Evolutionary conservation across 2,113 vertebrate species (phyloP).

Genomic region (Corvus moneduloides): DNA sequence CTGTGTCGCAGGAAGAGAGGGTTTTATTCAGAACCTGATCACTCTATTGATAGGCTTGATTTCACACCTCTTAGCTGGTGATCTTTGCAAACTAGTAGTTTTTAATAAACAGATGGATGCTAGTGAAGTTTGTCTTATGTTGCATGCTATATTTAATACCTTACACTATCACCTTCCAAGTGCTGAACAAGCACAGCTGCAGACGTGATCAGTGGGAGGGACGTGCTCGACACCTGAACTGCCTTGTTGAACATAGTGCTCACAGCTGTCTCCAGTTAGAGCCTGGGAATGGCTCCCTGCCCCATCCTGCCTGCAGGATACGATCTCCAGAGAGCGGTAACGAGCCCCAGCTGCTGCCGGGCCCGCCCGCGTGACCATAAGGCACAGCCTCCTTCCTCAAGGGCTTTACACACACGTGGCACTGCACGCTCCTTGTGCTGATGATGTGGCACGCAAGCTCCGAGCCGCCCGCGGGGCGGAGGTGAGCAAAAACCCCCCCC

Average conservation of each 20-base stretch:
- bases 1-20: not conserved
- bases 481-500: not conserved
- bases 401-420: accelerated
- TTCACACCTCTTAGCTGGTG: not conserved
- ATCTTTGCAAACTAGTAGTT: not conserved
- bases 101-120: not conserved
- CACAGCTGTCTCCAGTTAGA: not conserved
- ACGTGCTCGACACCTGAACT: not conserved
- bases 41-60: not conserved
- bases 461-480: accelerated
- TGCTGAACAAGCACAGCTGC: not conserved
- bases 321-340: not conserved
- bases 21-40: not conserved
- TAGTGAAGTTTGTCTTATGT: not conserved
- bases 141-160: not conserved
- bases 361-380: not conserved
- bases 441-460: not conserved
- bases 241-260: not conserved
- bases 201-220: not conserved
- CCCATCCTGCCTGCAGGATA: not conserved
- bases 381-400: not conserved
- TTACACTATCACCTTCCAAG: not conserved
- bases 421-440: accelerated
- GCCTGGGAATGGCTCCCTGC: not conserved
- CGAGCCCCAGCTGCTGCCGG: not conserved